phyloP scores from a whole-genome alignment of 2,797 vertebrate species.

The Mus spretus region DNA sequence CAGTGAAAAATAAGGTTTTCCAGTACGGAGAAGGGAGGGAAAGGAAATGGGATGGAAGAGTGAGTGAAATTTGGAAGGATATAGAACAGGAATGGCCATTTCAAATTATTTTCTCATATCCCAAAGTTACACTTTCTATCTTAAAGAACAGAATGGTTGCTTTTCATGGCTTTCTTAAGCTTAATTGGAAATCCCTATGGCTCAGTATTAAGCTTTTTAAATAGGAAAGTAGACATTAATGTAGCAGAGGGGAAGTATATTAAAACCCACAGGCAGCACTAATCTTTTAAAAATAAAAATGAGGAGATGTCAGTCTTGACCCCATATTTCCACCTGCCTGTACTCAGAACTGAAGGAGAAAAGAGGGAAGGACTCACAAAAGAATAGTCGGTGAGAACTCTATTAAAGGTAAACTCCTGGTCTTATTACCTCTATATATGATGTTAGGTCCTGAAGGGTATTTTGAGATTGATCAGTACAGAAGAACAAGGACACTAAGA shows the following conservation, averaged over 20 bases:
- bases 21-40: neutral
- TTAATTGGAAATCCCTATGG: conserved; percentile 83
- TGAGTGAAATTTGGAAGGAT: neutral
- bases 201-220: conserved; percentile 81
- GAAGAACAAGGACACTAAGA: neutral
- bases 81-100: conserved; percentile 44
- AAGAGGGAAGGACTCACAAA: neutral
- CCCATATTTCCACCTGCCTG: neutral
- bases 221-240: conserved; percentile 85
- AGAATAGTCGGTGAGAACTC: neutral
- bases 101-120: conserved; percentile 59
- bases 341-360: neutral
- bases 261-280: conserved; percentile 79
- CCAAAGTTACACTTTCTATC: conserved; percentile 56
- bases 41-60: neutral
- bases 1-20: neutral
- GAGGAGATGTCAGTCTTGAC: conserved; percentile 45
- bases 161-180: conserved; percentile 82
- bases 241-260: conserved; percentile 81
- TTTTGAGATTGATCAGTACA: conserved; percentile 1
- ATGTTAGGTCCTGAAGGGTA: neutral
- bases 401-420: conserved; percentile 7
- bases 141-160: conserved; percentile 73
- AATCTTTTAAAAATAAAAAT: conserved; percentile 82
- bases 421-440: neutral